Base-by-base conservation (phyloP, 2,113 vertebrate genomes). In the Paracyprichromis sp. region DNA sequence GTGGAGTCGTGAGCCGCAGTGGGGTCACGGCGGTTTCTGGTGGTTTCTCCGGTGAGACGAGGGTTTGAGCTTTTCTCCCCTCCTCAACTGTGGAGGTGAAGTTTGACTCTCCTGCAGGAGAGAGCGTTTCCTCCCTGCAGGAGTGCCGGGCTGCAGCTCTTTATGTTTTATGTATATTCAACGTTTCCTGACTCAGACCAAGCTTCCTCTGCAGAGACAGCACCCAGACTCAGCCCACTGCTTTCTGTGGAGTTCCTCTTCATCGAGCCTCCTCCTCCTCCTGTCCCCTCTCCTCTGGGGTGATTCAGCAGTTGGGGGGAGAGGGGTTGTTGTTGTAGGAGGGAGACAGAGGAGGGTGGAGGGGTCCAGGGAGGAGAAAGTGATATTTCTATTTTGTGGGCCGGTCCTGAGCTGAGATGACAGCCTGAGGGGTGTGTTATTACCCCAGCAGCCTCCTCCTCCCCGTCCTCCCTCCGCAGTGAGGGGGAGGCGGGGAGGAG, bases 321-420 rank as follows among this genome's bases (percentile, higher is more conserved):
- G 81, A 66, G 90, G 79, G 26, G 26, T 78, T 78, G 45, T 52
- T 78, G 73, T 85, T 80, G 45, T 40, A 40, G 73, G 26, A 47
- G 61, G 76, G 57, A 13, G 53, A 40, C 50, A 66, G 47, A 47
- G 54, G 24, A 13, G 24, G 71, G 34, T 50, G 54, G 6, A 52
- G 85, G 56, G 47, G 82, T 54, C 45, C 53, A 40, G 36, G 43
- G 82, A 40, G 24, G 83, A 83, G 83, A 83, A 90, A 83, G 87
- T 90, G 89, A 92, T 92, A 91, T 92, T 88, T 92, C 86, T 90
- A 84, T 91, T 90, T 84, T 88, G 87, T 92, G 89, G 84, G 83
- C 71, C 4, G 52, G 83, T 88, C 89, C 88, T 87, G 85, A 87
- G 85, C 86, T 81, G 80, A 90, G 57, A 83, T 90, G 89, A 90